Evolutionary conservation across 2,113 vertebrate genomes (phyloP).

Genomic region (cattle (Bos taurus)): DNA sequence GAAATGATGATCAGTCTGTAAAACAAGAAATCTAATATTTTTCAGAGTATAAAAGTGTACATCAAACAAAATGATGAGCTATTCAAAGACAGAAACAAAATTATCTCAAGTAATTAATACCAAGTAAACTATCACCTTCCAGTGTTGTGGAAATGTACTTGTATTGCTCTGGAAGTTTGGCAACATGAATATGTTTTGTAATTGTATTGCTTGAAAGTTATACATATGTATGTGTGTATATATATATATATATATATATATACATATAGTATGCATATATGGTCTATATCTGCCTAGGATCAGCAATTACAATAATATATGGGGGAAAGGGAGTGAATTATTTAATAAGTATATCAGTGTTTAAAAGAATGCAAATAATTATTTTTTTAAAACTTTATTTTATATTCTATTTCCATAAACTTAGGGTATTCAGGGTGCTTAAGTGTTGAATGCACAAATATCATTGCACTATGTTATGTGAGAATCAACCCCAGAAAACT

Average conservation of each 20-base stretch:
- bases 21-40: slow-evolving; percentile 10
- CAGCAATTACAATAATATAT: background rate
- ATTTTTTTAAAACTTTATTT: background rate
- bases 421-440: background rate
- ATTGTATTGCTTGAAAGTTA: background rate
- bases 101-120: background rate
- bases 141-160: background rate
- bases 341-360: background rate
- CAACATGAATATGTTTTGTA: background rate
- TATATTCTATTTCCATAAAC: background rate
- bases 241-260: background rate
- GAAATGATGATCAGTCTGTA: background rate
- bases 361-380: background rate
- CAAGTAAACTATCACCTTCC: background rate
- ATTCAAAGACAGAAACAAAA: background rate
- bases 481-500: background rate
- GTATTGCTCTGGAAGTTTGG: background rate
- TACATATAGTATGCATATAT: background rate
- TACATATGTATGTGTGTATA: background rate
- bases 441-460: background rate
- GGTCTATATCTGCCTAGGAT: background rate
- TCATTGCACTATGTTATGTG: background rate
- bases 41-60: background rate
- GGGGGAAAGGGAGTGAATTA: background rate
- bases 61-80: background rate